Percentiles rank a stretch among this genome's conserved stretches.
phyloP scores from a whole-genome alignment of 2,113 vertebrate genomes.

The Gopherus flavomarginatus region DNA sequence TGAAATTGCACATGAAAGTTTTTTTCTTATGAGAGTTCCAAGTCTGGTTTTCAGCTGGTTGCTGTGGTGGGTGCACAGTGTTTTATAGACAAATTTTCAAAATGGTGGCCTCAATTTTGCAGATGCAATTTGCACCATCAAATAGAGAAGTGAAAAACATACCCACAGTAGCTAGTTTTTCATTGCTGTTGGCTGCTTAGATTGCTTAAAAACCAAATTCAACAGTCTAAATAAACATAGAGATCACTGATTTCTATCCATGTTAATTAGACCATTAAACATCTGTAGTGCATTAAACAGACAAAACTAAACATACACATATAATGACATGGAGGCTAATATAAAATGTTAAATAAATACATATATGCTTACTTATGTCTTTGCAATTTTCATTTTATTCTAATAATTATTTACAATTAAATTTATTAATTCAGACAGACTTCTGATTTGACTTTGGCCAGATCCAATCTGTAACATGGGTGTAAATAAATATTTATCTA shows the following conservation, averaged over 20 bases:
- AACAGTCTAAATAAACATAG: not conserved
- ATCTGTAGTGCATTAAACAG: not conserved
- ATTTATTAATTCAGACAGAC: not conserved
- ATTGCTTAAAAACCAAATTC: not conserved
- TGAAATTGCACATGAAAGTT: not conserved
- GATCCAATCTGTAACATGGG: fast-evolving
- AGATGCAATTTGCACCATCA: not conserved
- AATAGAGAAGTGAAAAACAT: not conserved
- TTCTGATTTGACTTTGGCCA: not conserved
- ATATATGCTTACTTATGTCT: not conserved
- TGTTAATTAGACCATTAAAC: conserved; percentile 6
- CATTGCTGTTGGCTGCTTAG: not conserved
- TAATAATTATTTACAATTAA: not conserved
- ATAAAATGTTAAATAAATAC: not conserved
- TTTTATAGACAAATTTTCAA: not conserved
- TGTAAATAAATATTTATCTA: not conserved
- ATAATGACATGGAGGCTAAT: not conserved
- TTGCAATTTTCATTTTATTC: not conserved
- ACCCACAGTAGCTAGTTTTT: not conserved
- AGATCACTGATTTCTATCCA: not conserved
- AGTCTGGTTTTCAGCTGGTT: not conserved
- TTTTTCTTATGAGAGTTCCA: not conserved
- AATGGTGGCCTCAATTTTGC: not conserved
- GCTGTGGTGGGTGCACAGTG: not conserved
- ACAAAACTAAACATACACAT: not conserved